Evolutionary conservation across 2,888 invertebrate species (phyloP), one percentile per base, ranked within the genome.

Genomic region (Amphipoea lucens): DNA sequence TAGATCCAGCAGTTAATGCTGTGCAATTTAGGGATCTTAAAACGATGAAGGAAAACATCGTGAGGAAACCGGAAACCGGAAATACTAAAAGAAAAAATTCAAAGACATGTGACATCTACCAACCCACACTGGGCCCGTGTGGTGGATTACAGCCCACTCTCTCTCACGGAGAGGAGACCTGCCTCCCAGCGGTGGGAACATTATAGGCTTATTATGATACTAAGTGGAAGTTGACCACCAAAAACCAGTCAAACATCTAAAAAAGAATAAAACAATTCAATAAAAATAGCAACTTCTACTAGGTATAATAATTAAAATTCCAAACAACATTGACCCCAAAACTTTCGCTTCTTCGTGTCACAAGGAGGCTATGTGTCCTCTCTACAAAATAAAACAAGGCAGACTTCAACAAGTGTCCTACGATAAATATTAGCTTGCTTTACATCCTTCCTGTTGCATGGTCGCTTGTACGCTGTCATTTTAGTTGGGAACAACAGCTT

Each of bases 341-440:
- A 76, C 17, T 63, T 76, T 51, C 9, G 4, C 70, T 45, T 66
- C 23, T 40, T 17, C 40, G 20, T 40, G 7, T 11, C 14, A 67
- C 71, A 67, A 65, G 40, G 9, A 60, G 17, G 36, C 7, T n/a
- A 57, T 63, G 36, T 70, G 4, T 7, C 23, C 40, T 57, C 74
- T 51, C 11, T 65, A 65, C 57, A 70, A 75, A 60, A 60, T 54
- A 62, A 20, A 57, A 70, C 60, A 66, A 51, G 42, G 42, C 48
- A 60, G 42, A 36, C 60, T 72, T 74, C 83, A 83, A 83, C 83
- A 76, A 83, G 81, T 84, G 84, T 81, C 71, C 82, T 40, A 42
- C 62, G 29, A 79, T 73, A 85, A 85, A 85, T 78, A 75, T 82
- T 72, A 75, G 68, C 74, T 80, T 73, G 69, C 54, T 66, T 69